A percentile compares a stretch with the other conserved stretches of the same genome.
Evolutionary conservation across 2,113 vertebrate genomes (phyloP).

Genomic region (Channa argus): DNA sequence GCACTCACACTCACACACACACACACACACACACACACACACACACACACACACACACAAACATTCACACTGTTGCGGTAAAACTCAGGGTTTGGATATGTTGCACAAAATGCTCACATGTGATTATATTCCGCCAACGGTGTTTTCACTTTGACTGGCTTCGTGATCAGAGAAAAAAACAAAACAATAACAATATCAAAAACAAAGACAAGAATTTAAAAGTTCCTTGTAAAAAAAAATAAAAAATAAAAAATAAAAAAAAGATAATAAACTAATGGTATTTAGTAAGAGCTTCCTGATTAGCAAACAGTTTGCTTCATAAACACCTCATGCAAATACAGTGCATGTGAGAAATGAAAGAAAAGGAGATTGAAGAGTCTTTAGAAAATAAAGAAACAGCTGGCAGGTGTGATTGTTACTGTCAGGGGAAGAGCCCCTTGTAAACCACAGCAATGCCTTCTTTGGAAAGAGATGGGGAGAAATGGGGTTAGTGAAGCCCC

Average conservation of each 20-base stretch:
- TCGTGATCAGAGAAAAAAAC: conserved; percentile 28
- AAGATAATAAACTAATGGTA: background rate
- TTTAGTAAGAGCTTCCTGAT: conserved; percentile 55
- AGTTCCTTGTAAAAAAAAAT: conserved; percentile 29
- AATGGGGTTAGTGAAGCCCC: conserved; percentile 59
- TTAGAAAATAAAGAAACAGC: conserved; percentile 57
- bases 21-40: conserved; percentile 40
- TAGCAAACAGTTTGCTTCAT: conserved; percentile 52
- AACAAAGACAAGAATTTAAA: conserved; percentile 28
- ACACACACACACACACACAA: conserved; percentile 34
- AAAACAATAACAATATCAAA: conserved; percentile 63
- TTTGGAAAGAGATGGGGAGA: conserved; percentile 58
- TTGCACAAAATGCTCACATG: conserved; percentile 76
- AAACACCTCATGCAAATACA: conserved; percentile 50
- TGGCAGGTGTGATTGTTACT: conserved; percentile 77
- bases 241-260: conserved; percentile 8
- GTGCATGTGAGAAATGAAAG: conserved; percentile 16
- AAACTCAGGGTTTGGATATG: conserved; percentile 58
- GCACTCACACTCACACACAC: conserved; percentile 38
- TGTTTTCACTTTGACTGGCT: conserved; percentile 79
- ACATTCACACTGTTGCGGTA: conserved; percentile 57
- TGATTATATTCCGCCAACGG: conserved; percentile 77
- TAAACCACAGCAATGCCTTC: conserved; percentile 64
- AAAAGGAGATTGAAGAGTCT: conserved; percentile 19
- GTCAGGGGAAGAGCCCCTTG: conserved; percentile 59